Base-by-base conservation (phyloP, 2,113 vertebrate species). In the Neotoma lepida region DNA sequence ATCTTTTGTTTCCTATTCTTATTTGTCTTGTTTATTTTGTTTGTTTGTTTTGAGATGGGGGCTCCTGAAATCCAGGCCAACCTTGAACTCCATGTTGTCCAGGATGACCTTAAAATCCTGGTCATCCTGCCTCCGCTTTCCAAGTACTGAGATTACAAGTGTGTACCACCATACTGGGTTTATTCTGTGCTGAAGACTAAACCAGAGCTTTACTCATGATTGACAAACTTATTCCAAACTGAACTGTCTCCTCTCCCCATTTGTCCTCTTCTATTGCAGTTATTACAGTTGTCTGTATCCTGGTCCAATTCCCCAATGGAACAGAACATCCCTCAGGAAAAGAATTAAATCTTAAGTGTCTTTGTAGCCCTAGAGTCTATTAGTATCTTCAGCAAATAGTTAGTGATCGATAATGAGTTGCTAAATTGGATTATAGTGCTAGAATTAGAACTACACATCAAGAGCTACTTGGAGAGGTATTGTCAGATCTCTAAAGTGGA, bases 321-420 rank as follows among this genome's bases (percentile, higher is more conserved):
- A 2, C 54, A 84, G 9, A 91, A 73, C 33, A 87, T 28, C 18
- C 13, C 49, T 9, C 0, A 73, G 28, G n/a, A 78, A 49, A 89
- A 94, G 20, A 91, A 71, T 18, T 30, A 73, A 54, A 49, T 56
- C 54, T 61, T 28, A 54, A 61, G 49, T 41, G 73, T 86, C 46
- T 86, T 90, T 90, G 20, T 17, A 68, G 89, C 41, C 85, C 39
- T 0, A 76, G 49, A 92, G 35, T 5, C 30, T 84, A 28, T 18
- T n/a, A 26, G 10, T 74, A 63, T 49, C 94, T 86, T 76, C 71
- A 87, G 39, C 70, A 94, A 93, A 88, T 61, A 80, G 10, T 39
- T 77, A 9, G 64, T 71, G 64, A 95, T 96, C 70, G 41, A 88
- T 88, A 95, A 93, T 68, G 54, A 90, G 90, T 77, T 61, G 39